Base-by-base conservation (phyloP, 2,113 vertebrate species). In the Chaetodon trifascialis region DNA sequence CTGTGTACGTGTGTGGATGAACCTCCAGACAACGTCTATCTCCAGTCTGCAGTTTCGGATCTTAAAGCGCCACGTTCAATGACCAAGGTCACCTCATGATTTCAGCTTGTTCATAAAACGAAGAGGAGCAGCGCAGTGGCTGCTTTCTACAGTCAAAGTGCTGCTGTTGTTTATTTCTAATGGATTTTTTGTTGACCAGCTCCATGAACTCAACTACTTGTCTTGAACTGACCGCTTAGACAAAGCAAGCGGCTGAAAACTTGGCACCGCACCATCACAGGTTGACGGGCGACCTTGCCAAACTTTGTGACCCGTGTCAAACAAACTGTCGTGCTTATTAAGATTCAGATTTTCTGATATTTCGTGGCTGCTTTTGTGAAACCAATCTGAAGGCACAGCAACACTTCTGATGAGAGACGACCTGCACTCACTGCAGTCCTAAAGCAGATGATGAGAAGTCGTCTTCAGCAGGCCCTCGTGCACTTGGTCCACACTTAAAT, bases 401-500 rank as follows among this genome's bases (percentile, higher is more conserved):
- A 40, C 42, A n/a, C n/a, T n/a, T 44, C 10, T 63, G 62, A 62
- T 74, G 62, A 59, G 42, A 44, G 11, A 12, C 46, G 51, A 62
- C 49, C 36, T 7, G 63, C 67, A 42, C 73, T 54, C 51, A 17
- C 15, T 11, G 2, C 36, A 23, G 44, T 30, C n/a, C 3, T 19
- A 16, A 51, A 17, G 3, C 60, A 73, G 46, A 14, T 63, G 3
- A 34, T 1, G 4, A 47, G 40, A 34, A 15, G 60, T 4, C 19
- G 15, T 60, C 1, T 17, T 59, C 0, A 63, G 15, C 0, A 2
- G 6, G 15, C 8, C 36, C 46, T 19, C 7, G 30, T 62, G 51
- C 42, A 65, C 74, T 79, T 84, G 70, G 44, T 34, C 16, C 9
- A 52, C 2, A 25, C n/a, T 58, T 84, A 0, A 15, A 76, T 85